Evolutionary conservation across 2,888 invertebrate genomes (phyloP), one percentile per base, ranked within the genome.

Genomic region (Aspidapion aeneum): DNA sequence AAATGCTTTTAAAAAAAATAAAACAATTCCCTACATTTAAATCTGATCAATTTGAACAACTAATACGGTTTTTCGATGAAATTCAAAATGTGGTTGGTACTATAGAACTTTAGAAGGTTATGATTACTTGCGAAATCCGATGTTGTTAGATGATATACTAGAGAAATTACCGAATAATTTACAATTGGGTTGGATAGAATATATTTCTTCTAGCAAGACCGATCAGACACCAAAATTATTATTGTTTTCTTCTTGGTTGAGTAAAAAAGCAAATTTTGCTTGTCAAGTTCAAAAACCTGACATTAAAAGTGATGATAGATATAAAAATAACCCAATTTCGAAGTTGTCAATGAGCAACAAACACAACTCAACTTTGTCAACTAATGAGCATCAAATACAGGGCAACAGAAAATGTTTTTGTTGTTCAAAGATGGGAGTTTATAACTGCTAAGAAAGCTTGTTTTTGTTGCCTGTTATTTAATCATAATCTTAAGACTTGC

Each of bases 51-150:
- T n/a, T n/a, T n/a, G n/a, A n/a, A n/a, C n/a, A n/a, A n/a, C n/a
- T n/a, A n/a, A n/a, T n/a, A n/a, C n/a, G n/a, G n/a, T n/a, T n/a
- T n/a, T n/a, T n/a, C n/a, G n/a, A n/a, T 55, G 60, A 56, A 56
- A 55, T 60, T 16, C 58, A 62, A 59, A 58, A 62, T 54, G 35
- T 60, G 35, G 52, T 62, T 52, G 54, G 55, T 3, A 59, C 57
- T 1, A 20, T 63, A 12, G 48, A 57, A 51, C 51, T 61, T 21
- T 61, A 22, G 17, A 55, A 2, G 12, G 35, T 35, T 3, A 35
- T 35, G 35, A 56, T 59, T n/a, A 18, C 35, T 19, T 58, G 22
- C n/a, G 3, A 35, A 48, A 35, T 9, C 48, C n/a, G 5, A 35
- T 35, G 3, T 12, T 35, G 5, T 35, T 35, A 35, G 12, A 35